Base-by-base conservation (phyloP, 2,888 invertebrate species). In the Scelioninae gen. 1 region DNA sequence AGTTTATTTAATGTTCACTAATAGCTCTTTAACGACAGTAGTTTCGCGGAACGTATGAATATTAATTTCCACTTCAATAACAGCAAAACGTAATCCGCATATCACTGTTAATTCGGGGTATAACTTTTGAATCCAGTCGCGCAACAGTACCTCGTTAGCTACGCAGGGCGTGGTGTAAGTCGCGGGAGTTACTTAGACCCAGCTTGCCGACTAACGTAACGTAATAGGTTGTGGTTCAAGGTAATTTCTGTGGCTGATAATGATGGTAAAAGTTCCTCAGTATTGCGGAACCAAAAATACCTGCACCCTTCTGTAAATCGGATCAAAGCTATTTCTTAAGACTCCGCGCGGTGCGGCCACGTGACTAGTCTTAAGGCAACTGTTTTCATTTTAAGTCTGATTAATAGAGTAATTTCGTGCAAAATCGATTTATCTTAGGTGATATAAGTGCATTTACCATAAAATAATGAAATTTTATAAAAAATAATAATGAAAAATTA, bases 1-100 rank as follows among this genome's bases (percentile, higher is more conserved):
- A 49, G 55, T 78, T 69, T 63, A 69, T 69, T 69, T 63, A 58
- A 66, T 15, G 53, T 55, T 10, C 32, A 11, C 31, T 79, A 79
- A 72, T 79, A 32, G 60, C 40, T 60, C 72, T 79, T 79, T 72
- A 79, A 79, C 60, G 72, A 79, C 60, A 66, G 79, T 79, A 72
- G 66, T 79, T 79, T 31, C 53, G 53, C 31, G 29, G 11, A 66
- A 66, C 60, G 45, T 72, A 66, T 72, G 72, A 72, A 79, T 79
- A 79, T 78, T 71, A 78, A 71, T 78, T 65, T 71, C 43, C 45
- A 43, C 71, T 56, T 71, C 65, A 65, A 71, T 71, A 65, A 49
- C 51, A n/a, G n/a, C 71, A 47, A 65, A 56, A 56, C 51, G 43
- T 71, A 79, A 79, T 66, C 45, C 60, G 45, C 38, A 31, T 49